These are phyloP conservation scores for Drosophila erecta DNA, from an alignment of 1,140 invertebrate species.

Conservation along the genomic window DNA sequence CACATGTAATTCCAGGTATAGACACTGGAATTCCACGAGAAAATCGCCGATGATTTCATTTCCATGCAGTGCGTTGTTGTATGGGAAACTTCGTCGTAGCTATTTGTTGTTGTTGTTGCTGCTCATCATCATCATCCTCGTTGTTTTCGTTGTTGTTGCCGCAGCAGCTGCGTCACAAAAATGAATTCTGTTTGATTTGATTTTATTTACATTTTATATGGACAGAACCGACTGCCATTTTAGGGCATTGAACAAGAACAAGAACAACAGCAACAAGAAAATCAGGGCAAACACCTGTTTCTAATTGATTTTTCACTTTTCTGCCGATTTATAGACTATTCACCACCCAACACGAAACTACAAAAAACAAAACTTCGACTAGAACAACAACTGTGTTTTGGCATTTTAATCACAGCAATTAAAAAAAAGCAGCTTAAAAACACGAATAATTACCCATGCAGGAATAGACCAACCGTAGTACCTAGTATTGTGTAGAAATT, in stretches of 20 bases:
- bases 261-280: conserved; percentile 12
- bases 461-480: conserved; percentile 48
- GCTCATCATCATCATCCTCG: conserved; percentile 2
- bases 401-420: conserved; percentile 61
- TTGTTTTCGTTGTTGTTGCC: conserved; percentile 39
- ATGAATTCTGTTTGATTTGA: conserved; percentile 38
- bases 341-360: background rate
- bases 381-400: conserved; percentile 71
- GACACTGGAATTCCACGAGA: background rate
- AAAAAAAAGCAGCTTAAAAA: conserved; percentile 55
- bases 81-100: conserved; percentile 80
- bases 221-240: conserved; percentile 19
- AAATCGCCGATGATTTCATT: conserved; percentile 78
- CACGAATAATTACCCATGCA: conserved; percentile 21
- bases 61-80: conserved; percentile 71
- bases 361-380: conserved; percentile 13
- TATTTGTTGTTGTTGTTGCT: conserved; percentile 55
- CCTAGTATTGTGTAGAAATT: conserved; percentile 42
- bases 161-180: conserved; percentile 54
- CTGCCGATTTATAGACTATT: conserved; percentile 50
- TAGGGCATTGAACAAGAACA: conserved; percentile 14
- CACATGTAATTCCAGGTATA: conserved; percentile 4
- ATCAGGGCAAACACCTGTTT: conserved; percentile 66
- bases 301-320: conserved; percentile 78
- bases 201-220: conserved; percentile 14